phyloP scores from a whole-genome alignment of 2,113 vertebrate species.

The Nothoprocta pentlandii region DNA sequence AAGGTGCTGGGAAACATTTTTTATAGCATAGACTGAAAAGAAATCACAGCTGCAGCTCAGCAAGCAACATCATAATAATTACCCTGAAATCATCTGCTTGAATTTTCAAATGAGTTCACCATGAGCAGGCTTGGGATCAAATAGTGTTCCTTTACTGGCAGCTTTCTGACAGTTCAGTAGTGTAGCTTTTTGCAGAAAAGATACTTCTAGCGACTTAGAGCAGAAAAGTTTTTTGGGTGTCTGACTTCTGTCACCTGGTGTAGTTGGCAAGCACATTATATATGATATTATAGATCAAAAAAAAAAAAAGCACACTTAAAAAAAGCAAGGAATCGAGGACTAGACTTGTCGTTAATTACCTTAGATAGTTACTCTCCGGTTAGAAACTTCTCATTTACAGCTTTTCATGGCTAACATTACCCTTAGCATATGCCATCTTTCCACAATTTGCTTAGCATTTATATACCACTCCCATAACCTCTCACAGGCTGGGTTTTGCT shows the following conservation, averaged over 20 bases:
- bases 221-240: background rate
- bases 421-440: background rate
- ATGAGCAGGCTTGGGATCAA: constrained; percentile 9
- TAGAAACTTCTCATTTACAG: background rate
- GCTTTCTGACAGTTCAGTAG: background rate
- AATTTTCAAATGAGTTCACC: constrained; percentile 49
- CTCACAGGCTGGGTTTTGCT: background rate
- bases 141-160: constrained; percentile 13
- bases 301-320: background rate
- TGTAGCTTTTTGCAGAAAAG: background rate
- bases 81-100: constrained; percentile 53
- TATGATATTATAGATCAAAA: background rate
- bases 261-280: background rate
- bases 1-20: constrained; percentile 51
- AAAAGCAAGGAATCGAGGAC: background rate
- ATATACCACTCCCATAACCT: background rate
- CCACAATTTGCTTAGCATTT: background rate
- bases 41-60: constrained; percentile 63
- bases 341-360: background rate
- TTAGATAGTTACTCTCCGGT: background rate
- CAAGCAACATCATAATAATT: constrained; percentile 41
- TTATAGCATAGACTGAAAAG: constrained; percentile 6
- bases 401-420: background rate
- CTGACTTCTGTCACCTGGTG: background rate
- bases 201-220: background rate